Evolutionary conservation across 2,113 vertebrate genomes (phyloP).

Genomic region (Ifrita kowaldi): DNA sequence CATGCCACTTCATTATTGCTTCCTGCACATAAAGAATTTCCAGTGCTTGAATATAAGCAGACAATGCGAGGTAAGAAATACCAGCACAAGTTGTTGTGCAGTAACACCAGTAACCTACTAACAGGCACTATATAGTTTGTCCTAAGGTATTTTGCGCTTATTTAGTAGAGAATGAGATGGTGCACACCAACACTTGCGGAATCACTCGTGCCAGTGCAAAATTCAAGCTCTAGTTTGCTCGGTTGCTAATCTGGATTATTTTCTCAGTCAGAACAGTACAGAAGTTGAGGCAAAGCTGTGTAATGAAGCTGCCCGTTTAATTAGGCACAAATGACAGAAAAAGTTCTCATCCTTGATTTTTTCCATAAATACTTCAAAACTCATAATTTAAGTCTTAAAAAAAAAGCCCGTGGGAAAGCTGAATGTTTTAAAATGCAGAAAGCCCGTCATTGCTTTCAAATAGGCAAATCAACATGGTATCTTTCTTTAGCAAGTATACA

Average conservation of each 20-base stretch:
- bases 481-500: neutral
- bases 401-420: neutral
- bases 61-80: neutral
- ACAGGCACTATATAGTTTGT: neutral
- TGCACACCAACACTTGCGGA: neutral
- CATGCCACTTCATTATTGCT: neutral
- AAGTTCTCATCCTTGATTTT: neutral
- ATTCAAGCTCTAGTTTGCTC: neutral
- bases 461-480: neutral
- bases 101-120: neutral
- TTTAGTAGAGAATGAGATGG: neutral
- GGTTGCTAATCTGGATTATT: neutral
- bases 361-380: neutral
- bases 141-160: neutral
- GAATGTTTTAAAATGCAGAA: neutral
- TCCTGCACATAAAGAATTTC: neutral
- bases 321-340: neutral
- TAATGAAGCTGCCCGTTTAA: neutral
- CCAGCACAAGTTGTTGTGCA: neutral
- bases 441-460: neutral
- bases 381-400: neutral
- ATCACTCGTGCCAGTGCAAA: neutral
- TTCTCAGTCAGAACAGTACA: neutral
- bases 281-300: neutral
- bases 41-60: neutral